A percentile compares a stretch with the other conserved stretches of the same genome.
Conservation (phyloP, 2,797 vertebrate species). For the Oreonectes daqikongensis region DNA sequence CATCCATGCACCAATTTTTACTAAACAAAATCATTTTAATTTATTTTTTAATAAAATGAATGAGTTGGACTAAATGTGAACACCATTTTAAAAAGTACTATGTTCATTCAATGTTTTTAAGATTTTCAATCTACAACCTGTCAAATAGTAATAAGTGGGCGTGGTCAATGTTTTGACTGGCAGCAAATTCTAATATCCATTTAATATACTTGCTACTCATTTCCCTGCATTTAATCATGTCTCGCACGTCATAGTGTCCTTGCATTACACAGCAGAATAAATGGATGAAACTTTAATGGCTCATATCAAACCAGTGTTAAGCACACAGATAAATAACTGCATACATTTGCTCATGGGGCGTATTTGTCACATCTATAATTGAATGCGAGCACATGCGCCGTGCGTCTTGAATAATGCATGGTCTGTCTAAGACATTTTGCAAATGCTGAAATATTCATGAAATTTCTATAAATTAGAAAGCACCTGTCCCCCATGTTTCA, state of each 20-base stretch:
- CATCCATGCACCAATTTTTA: neutral
- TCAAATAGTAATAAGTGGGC: neutral
- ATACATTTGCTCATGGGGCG: constrained; percentile 58
- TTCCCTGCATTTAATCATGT: constrained; percentile 16
- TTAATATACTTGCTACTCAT: constrained; percentile 14
- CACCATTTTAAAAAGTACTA: neutral
- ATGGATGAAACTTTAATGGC: constrained; percentile 56
- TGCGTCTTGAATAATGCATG: constrained; percentile 61
- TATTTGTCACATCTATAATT: constrained; percentile 65
- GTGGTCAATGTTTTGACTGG: neutral
- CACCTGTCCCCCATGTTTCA: constrained; percentile 46
- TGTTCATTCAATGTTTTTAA: neutral
- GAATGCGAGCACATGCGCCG: constrained; percentile 63
- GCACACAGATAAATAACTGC: constrained; percentile 61
- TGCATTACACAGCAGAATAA: constrained; percentile 42
- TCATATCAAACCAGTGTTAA: constrained; percentile 52
- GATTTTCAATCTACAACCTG: neutral
- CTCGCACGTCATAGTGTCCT: neutral
- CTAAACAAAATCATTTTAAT: too few relatives aligned
- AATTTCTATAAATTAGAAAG: constrained; percentile 61
- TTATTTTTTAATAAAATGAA: too few relatives aligned
- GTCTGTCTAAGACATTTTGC: constrained; percentile 56
- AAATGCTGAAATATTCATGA: constrained; percentile 64
- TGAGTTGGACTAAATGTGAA: neutral
- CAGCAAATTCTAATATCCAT: neutral